Base-by-base conservation (phyloP, 1,140 invertebrate genomes). In the Lasaia peninsularis region DNA sequence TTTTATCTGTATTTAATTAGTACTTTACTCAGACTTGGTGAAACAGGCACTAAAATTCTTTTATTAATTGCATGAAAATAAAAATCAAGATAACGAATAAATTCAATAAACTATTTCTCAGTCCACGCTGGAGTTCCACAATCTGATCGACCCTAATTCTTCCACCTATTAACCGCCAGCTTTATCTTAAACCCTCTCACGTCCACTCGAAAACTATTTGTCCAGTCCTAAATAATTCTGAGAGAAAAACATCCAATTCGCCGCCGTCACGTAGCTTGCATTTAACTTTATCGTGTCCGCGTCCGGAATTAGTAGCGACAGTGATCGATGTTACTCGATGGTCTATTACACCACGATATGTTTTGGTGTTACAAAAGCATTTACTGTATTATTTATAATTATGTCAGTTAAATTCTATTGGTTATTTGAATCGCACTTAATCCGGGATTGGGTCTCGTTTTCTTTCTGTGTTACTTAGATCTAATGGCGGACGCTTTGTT, bases 271-370 rank as follows among this genome's bases (percentile, higher is more conserved):
- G 75, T 77, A 71, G 63, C 59, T 60, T 52, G 67, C 64, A 58
- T 74, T 73, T 67, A 69, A 78, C 66, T 78, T 78, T 78, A 69
- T 71, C 65, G 70, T 71, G 67, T 65, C 58, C 65, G 58, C 60
- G 62, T 61, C 50, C 68, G 72, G 78, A 80, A 80, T 80, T 80
- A 78, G 73, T 73, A 63, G 65, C 52, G 78, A 80, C 78, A 69
- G 62, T 78, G 78, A 80, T 78, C 48, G 75, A 80, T 80, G 78
- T 63, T 64, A 61, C 68, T 53, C 57, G 33, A 51, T 51, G 63
- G 58, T 62, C 58, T 62, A 63, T 67, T 60, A 67, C 58, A 71
- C 68, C 68, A 58, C 53, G 58, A 56, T 51, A 11, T 40, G 57
- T n/a, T 20, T 61, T 58, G 49, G 57, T 57, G 59, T 54, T 58